Evolutionary conservation across 2,113 vertebrate genomes (phyloP), one percentile per base, ranked within the genome.

Genomic region (Erpornis zantholeuca): DNA sequence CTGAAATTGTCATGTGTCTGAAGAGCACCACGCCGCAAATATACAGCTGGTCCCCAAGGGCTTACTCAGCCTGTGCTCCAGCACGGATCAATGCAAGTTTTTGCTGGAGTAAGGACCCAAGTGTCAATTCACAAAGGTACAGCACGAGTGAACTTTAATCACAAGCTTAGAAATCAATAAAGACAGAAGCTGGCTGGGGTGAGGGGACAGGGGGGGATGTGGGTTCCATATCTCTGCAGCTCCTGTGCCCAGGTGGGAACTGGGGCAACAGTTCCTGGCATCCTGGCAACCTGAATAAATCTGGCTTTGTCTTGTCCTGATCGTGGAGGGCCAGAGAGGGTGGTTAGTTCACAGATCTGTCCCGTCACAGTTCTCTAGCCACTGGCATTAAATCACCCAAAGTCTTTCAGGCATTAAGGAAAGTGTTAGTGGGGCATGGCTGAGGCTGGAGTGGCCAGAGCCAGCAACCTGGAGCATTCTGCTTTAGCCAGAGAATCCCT

Each of bases 1-100:
- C 92, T 92, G 88, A 88, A 95, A 95, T 94, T 84, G 88, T 94
- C 82, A 49, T 61, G 76, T 92, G 88, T 82, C 90, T 96, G 82
- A 92, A 83, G 85, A 96, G 82, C 82, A 77, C 66, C 57, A 24
- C 1, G 2, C 82, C 92, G 64, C 80, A 92, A 86, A 93, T 75
- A 66, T 10, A 78, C 12, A 33, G 61, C 72, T 31, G 3, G 24
- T 86, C 88, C 93, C 90, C 0, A 2, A 63, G 88, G 94, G 93
- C 76, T 95, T 61, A 8, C 78, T 87, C 84, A 87, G 94, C 81
- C 87, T 45, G 35, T 79, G 86, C 76, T 75, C 73, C 86, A 79
- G 91, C 92, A 93, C 11, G 13, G 70, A 91, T 94, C 96, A 95
- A 78, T 86, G 91, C 2, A 9, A 52, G 69, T 19, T 95, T 97